Conservation (phyloP, 2,113 vertebrate genomes). For the Caranx melampygus region DNA sequence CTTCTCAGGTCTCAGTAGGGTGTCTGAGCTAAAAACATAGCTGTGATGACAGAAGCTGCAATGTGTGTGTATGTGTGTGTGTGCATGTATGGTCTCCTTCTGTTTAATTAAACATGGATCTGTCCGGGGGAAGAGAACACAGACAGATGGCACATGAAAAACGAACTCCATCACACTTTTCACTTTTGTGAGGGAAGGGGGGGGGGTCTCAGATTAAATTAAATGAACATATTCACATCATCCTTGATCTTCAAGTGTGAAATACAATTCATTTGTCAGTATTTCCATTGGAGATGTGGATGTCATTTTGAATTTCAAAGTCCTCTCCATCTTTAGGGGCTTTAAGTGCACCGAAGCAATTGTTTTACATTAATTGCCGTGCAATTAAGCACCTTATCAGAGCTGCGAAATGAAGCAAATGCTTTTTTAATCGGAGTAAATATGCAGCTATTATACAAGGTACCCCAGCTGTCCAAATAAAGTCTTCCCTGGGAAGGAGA, state of each 20-base stretch:
- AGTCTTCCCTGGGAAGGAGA: constrained; percentile 17
- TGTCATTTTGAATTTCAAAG: not conserved
- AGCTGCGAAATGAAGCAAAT: constrained; percentile 41
- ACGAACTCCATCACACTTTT: constrained; percentile 39
- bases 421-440: constrained; percentile 51
- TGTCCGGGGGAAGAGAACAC: constrained; percentile 49
- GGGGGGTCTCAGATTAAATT: constrained; percentile 22
- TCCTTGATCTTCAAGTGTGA: constrained; percentile 21
- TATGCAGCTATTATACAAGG: constrained; percentile 28
- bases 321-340: not conserved
- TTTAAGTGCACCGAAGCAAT: constrained; percentile 24
- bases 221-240: constrained; percentile 27
- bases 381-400: constrained; percentile 36
- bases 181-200: not conserved
- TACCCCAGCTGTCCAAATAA: constrained; percentile 52
- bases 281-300: not conserved
- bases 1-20: constrained; percentile 44
- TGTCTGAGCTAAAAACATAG: constrained; percentile 38
- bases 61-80: constrained; percentile 16
- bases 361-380: constrained; percentile 46
- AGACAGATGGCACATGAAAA: constrained; percentile 75
- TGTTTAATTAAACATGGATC: constrained; percentile 71
- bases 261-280: not conserved
- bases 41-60: constrained; percentile 49
- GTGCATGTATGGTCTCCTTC: constrained; percentile 56